A percentile compares a stretch with the other conserved stretches of the same genome.
These are phyloP conservation scores for Macroteleia sp. DNA, from an alignment of 2,888 invertebrate genomes.

Conservation along the genomic window DNA sequence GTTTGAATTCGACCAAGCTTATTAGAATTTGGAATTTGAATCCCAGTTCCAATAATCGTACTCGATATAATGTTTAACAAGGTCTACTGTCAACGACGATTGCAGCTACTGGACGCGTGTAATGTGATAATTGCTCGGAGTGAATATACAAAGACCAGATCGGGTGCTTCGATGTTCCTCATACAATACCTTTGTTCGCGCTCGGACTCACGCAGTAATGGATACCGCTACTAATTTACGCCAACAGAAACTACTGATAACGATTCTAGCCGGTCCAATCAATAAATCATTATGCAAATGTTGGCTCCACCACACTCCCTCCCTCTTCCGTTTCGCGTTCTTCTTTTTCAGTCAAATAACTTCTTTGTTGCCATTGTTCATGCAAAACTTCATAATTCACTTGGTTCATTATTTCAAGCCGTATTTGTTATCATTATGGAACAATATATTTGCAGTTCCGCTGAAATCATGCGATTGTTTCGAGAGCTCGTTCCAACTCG, in stretches of 20 bases:
- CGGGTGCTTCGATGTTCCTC: no score
- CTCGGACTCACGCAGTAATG: no score
- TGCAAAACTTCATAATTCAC: constrained; percentile 35
- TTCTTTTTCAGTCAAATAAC: constrained; percentile 24
- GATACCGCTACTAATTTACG: no score
- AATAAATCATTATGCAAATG: constrained; percentile 43
- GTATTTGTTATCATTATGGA: constrained; percentile 30
- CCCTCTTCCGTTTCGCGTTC: background rate
- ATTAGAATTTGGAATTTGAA: constrained; percentile 6
- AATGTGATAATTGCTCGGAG: constrained; percentile 44
- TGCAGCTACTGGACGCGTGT: constrained; percentile 16
- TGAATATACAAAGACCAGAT: no score
- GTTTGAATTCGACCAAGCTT: background rate
- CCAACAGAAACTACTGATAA: no score
- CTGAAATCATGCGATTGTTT: constrained; percentile 29
- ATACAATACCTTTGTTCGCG: no score
- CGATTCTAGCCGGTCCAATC: constrained; percentile 22
- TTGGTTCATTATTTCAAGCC: constrained; percentile 31
- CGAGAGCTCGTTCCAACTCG: constrained; percentile 20
- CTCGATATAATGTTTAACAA: constrained; percentile 19
- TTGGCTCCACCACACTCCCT: background rate
- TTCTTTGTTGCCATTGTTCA: constrained; percentile 39
- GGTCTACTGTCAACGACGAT: constrained; percentile 15
- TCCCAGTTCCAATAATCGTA: constrained; percentile 5
- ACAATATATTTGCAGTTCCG: constrained; percentile 30